Conservation (phyloP, 2,888 invertebrate species). For the Lobophora halterata region DNA sequence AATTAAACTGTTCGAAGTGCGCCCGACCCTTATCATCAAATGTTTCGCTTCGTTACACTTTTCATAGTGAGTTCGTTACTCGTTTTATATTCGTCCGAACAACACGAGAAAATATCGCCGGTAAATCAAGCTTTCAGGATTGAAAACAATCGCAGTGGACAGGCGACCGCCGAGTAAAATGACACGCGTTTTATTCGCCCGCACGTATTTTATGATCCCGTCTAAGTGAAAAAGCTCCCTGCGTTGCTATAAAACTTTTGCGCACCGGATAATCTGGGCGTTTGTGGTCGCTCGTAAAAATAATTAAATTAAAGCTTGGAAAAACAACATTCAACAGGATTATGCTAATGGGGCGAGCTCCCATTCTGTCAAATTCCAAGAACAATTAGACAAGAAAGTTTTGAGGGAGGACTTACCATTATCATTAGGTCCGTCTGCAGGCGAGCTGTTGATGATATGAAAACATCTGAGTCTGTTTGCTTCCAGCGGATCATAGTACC, state of each 20-base stretch:
- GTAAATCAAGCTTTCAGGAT: constrained; percentile 13
- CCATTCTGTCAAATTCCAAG: constrained; percentile 12
- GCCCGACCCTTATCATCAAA: constrained; percentile 61
- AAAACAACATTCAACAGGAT: constrained; percentile 19
- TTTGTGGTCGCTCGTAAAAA: constrained; percentile 16
- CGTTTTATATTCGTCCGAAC: constrained; percentile 33
- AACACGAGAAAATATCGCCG: constrained; percentile 22
- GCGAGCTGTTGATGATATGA: constrained; percentile 56
- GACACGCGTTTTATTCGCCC: constrained; percentile 14
- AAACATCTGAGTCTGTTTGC: constrained; percentile 60
- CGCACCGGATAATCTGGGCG: constrained; percentile 7
- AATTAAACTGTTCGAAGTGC: constrained; percentile 53
- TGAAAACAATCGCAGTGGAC: constrained; percentile 20
- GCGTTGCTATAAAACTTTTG: constrained; percentile 7
- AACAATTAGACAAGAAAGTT: constrained; percentile 18
- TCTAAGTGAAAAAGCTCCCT: constrained; percentile 9
- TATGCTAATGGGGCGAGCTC: constrained; percentile 22
- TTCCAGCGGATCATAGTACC: constrained; percentile 62
- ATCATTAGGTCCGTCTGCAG: constrained; percentile 68
- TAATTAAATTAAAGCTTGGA: constrained; percentile 23
- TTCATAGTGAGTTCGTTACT: constrained; percentile 51
- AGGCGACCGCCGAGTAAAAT: constrained; percentile 5
- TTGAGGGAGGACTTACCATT: constrained; percentile 52
- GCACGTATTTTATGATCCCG: constrained; percentile 11
- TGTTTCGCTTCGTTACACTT: constrained; percentile 57